These are phyloP conservation scores for Anisognathus igniventris DNA, from an alignment of 2,797 vertebrate species.

Conservation along the genomic window DNA sequence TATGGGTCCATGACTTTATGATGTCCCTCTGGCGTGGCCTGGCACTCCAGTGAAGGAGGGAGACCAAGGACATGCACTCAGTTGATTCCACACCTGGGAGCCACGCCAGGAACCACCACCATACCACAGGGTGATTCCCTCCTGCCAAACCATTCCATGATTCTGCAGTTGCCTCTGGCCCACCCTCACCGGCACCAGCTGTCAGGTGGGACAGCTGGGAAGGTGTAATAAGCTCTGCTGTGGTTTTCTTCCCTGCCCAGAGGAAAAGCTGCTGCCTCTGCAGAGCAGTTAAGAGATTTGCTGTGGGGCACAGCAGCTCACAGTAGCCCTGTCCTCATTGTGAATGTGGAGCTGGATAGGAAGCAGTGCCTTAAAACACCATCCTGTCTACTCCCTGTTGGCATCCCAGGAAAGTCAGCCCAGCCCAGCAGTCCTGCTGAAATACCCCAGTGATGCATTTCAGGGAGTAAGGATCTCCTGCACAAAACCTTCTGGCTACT, in stretches of 20 bases:
- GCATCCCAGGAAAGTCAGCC: not conserved
- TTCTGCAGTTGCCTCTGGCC: not conserved
- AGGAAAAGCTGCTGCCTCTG: not conserved
- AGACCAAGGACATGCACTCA: rapidly evolving
- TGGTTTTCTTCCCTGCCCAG: not conserved
- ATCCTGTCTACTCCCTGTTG: not conserved
- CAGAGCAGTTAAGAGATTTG: not conserved
- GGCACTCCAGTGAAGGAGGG: not conserved
- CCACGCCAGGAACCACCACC: not conserved
- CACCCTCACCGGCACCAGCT: not conserved
- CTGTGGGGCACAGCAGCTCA: not conserved
- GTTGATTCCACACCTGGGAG: not conserved
- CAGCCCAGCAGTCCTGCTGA: not conserved
- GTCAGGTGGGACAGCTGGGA: not conserved
- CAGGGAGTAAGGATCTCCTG: not conserved
- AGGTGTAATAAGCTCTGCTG: not conserved
- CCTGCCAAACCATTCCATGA: not conserved
- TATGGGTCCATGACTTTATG: not conserved
- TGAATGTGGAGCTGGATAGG: not conserved
- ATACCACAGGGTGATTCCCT: not conserved
- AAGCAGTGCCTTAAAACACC: not conserved
- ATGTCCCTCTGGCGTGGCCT: not conserved
- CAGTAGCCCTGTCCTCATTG: not conserved
- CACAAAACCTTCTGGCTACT: not conserved
- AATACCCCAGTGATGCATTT: not conserved